Percentiles rank a stretch among this genome's conserved stretches.
Evolutionary conservation across 1,140 invertebrate genomes (phyloP).

Genomic region (Atta colombica): DNA sequence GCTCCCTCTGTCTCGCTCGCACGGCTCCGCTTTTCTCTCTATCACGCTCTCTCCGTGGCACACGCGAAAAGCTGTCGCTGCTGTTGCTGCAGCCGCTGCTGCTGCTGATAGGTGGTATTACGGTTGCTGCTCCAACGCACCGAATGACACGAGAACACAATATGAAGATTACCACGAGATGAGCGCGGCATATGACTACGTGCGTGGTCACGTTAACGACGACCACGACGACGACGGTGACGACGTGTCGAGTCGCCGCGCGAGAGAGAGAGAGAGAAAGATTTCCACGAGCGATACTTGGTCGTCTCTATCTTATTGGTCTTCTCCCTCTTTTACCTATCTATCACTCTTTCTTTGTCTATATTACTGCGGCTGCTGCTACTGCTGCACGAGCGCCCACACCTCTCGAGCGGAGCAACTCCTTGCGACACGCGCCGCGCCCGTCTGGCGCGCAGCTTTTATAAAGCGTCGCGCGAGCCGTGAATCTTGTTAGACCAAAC

Average conservation of each 20-base stretch:
- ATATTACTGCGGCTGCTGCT: slow-evolving; percentile 38
- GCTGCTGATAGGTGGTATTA: neutral
- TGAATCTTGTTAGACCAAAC: slow-evolving; percentile 87
- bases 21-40: neutral
- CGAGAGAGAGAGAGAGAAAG: neutral
- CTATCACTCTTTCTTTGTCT: slow-evolving; percentile 13
- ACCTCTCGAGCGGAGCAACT: slow-evolving; percentile 73
- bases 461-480: slow-evolving; percentile 81
- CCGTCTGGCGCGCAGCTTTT: slow-evolving; percentile 81
- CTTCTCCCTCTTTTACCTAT: neutral
- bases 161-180: slow-evolving; percentile 36
- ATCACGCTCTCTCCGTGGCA: slow-evolving; percentile 27
- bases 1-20: slow-evolving; percentile 18
- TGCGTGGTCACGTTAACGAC: slow-evolving; percentile 54
- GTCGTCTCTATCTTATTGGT: slow-evolving; percentile 37
- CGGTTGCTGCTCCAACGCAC: slow-evolving; percentile 10
- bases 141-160: slow-evolving; percentile 36
- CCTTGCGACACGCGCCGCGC: slow-evolving; percentile 78
- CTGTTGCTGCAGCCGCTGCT: slow-evolving; percentile 4
- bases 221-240: slow-evolving; percentile 55
- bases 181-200: slow-evolving; percentile 66
- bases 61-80: slow-evolving; percentile 44
- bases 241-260: slow-evolving; percentile 43
- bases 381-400: slow-evolving; percentile 72
- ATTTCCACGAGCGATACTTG: slow-evolving; percentile 32